Conservation (phyloP, 2,113 vertebrate species). For the Zosterops japonicus region DNA sequence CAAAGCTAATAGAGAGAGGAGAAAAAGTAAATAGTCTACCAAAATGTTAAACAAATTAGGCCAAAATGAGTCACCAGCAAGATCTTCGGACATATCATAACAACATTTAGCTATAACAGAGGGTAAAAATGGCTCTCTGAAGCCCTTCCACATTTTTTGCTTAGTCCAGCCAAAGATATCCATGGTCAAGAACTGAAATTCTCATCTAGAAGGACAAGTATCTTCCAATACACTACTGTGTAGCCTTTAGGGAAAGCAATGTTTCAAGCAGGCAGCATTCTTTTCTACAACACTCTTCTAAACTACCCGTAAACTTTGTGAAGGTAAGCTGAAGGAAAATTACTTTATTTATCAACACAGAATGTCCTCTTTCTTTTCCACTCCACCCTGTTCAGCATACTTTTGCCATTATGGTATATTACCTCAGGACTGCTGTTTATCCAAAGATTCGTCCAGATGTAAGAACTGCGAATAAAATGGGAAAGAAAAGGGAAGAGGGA, state of each 20-base stretch:
- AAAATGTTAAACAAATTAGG: conserved; percentile 21
- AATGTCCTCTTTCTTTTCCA: neutral
- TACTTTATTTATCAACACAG: neutral
- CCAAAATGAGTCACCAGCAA: neutral
- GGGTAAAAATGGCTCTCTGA: neutral
- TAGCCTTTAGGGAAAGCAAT: neutral
- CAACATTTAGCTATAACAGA: neutral
- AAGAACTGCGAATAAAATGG: neutral
- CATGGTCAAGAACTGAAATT: neutral
- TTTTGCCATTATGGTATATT: neutral
- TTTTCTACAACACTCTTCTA: neutral
- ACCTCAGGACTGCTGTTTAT: neutral
- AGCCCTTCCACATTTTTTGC: neutral
- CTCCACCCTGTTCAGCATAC: neutral
- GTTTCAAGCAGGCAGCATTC: neutral
- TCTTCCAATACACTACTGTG: neutral
- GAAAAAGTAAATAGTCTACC: neutral
- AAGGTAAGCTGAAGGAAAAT: neutral
- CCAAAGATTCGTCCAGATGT: neutral
- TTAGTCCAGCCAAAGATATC: neutral
- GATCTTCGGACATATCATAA: neutral
- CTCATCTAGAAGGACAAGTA: neutral
- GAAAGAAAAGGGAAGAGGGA: neutral
- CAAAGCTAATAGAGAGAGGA: neutral
- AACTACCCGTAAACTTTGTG: neutral